phyloP scores from a whole-genome alignment of 2,113 vertebrate genomes.

The Galemys pyrenaicus region DNA sequence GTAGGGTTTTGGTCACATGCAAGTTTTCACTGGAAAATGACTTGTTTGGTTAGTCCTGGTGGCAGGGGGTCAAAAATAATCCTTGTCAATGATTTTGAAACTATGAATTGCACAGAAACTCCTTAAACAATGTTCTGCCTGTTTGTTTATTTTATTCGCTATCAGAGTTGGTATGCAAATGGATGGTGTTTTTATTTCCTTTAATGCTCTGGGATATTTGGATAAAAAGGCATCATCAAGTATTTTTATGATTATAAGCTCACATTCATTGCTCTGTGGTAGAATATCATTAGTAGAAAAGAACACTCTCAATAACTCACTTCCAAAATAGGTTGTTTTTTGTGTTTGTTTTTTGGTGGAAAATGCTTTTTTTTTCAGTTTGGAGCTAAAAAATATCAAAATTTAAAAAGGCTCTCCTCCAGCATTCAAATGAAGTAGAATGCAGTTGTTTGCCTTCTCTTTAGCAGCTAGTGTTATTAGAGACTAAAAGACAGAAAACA shows the following conservation, averaged over 20 bases:
- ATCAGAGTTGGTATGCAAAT: conserved; percentile 61
- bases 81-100: not conserved
- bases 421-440: conserved; percentile 45
- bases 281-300: conserved; percentile 59
- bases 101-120: not conserved
- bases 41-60: conserved; percentile 32
- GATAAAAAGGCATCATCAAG: conserved; percentile 67
- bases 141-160: conserved; percentile 61
- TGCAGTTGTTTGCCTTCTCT: not conserved
- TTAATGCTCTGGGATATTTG: conserved; percentile 68
- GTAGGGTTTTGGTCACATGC: not conserved
- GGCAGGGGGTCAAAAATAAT: not conserved
- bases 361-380: conserved; percentile 64
- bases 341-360: not conserved
- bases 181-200: conserved; percentile 51
- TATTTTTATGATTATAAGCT: conserved; percentile 68
- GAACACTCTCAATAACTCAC: conserved; percentile 59
- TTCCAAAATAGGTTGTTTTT: conserved; percentile 28
- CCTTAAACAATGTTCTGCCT: conserved; percentile 55
- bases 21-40: not conserved
- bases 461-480: not conserved
- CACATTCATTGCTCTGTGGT: conserved; percentile 57
- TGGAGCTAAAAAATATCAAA: conserved; percentile 52
- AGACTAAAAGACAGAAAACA: conserved; percentile 39
- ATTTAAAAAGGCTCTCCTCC: conserved; percentile 45